These are phyloP conservation scores for Coccyzus lansbergi DNA, from an alignment of 2,797 vertebrate species.

Conservation along the genomic window DNA sequence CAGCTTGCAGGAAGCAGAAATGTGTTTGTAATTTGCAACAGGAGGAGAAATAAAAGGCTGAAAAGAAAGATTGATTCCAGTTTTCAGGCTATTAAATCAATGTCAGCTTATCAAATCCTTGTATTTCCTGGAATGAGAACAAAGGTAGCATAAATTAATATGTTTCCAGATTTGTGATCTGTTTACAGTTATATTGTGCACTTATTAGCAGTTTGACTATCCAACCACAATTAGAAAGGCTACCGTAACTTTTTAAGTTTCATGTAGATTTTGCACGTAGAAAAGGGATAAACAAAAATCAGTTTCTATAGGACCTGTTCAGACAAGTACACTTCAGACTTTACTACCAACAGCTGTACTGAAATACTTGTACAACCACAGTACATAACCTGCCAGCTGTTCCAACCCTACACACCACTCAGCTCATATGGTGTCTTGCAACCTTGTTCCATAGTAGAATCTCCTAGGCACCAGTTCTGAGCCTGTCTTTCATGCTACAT, in stretches of 20 bases:
- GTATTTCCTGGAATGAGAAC: slow-evolving; percentile 67
- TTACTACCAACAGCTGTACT: slow-evolving; percentile 60
- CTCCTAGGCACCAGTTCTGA: not conserved
- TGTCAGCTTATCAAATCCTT: slow-evolving; percentile 70
- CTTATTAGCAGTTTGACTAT: slow-evolving; percentile 59
- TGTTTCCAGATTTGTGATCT: slow-evolving; percentile 67
- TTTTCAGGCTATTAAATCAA: slow-evolving; percentile 73
- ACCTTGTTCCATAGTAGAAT: not conserved
- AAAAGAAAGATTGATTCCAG: slow-evolving; percentile 65
- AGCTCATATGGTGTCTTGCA: not conserved
- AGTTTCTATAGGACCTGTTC: slow-evolving; percentile 40
- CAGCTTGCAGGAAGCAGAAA: slow-evolving; percentile 68
- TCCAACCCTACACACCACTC: not conserved
- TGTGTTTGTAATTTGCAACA: slow-evolving; percentile 76
- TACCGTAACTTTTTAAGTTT: slow-evolving; percentile 32
- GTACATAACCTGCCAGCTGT: slow-evolving; percentile 15
- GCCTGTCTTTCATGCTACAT: not conserved
- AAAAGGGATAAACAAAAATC: slow-evolving; percentile 62
- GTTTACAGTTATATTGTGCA: slow-evolving; percentile 68
- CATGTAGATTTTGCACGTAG: slow-evolving; percentile 54
- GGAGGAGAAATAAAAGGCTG: slow-evolving; percentile 70
- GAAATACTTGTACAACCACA: slow-evolving; percentile 41
- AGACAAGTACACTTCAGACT: slow-evolving; percentile 55
- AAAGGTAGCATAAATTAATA: slow-evolving; percentile 63
- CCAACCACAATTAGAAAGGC: slow-evolving; percentile 58